Evolutionary conservation across 2,888 invertebrate genomes (phyloP).

Genomic region (Hemithea aestivaria): DNA sequence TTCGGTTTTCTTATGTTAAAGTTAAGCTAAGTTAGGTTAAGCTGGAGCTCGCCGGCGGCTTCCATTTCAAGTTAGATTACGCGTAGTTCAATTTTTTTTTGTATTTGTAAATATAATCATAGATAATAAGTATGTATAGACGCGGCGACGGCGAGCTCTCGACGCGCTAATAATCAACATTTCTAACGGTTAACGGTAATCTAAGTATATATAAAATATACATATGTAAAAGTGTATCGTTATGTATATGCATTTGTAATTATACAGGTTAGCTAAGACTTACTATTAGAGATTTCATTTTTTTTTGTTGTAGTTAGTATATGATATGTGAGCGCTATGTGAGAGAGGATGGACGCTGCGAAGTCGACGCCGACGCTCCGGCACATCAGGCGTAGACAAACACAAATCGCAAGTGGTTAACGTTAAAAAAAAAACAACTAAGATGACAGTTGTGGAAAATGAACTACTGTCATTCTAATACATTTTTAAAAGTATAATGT

Average conservation of each 20-base stretch:
- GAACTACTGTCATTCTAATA: too few relatives aligned
- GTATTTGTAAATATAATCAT: constrained; percentile 25
- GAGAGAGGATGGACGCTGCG: constrained; percentile 17
- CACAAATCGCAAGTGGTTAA: too few relatives aligned
- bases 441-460: too few relatives aligned
- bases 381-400: too few relatives aligned
- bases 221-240: constrained; percentile 71
- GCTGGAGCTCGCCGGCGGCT: constrained; percentile 11
- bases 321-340: constrained; percentile 16
- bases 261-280: constrained; percentile 69
- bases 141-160: constrained; percentile 8
- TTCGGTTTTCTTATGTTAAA: neutral
- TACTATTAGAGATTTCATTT: constrained; percentile 60
- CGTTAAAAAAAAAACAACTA: too few relatives aligned
- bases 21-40: constrained; percentile 15
- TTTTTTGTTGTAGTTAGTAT: constrained; percentile 50
- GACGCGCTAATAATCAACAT: constrained; percentile 13
- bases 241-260: constrained; percentile 77
- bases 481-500: too few relatives aligned
- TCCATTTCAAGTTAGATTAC: constrained; percentile 13
- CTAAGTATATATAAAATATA: too few relatives aligned
- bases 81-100: constrained; percentile 24
- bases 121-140: constrained; percentile 20
- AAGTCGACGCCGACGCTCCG: constrained; percentile 18
- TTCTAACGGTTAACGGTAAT: constrained; percentile 36